Base-by-base conservation (phyloP, 2,797 vertebrate genomes). In the Lagodon rhomboides region DNA sequence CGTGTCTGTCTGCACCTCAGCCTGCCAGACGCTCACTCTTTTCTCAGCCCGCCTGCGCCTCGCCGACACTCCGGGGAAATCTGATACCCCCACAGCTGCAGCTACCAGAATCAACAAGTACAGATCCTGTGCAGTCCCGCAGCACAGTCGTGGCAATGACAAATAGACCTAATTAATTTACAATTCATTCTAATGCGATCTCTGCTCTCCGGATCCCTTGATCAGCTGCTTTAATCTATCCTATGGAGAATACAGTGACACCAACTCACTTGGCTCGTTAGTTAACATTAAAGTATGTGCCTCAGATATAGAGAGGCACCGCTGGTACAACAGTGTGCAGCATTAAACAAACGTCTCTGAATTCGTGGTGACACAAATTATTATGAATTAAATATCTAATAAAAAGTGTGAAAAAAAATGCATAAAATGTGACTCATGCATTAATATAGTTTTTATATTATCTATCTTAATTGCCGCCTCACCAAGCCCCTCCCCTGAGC, bases 61-160 rank as follows among this genome's bases (percentile, higher is more conserved):
- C 81, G 10, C 50, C 1, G 77, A 86, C 82, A 74, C 85, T 61
- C 75, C 0, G 13, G 82, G 83, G 91, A 90, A 89, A 93, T 85
- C 53, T 50, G 87, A 94, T 87, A 84, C 81, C 75, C 73, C 75
- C 89, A 85, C 89, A 92, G 91, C 91, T 93, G 93, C 87, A 74
- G 85, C 86, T 73, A 80, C 78, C 80, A 76, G 49, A 84, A 80
- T 83, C 87, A 83, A 87, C 89, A 83, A 82, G 83, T 77, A 65
- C 56, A 67, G 55, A 50, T 49, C 75, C 60, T 47, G 47, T 66
- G 50, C 63, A 25, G 67, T 59, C 60, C 78, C 68, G 10, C 3
- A 1, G 56, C 54, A 50, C 41, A 34, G 65, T 67, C 1, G 13
- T 43, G 65, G 51, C 82, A 81, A 50, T 81, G 83, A 86, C 75